These are phyloP conservation scores for Tuberolachnus salignus DNA, from an alignment of 2,888 invertebrate genomes.

Conservation along the genomic window DNA sequence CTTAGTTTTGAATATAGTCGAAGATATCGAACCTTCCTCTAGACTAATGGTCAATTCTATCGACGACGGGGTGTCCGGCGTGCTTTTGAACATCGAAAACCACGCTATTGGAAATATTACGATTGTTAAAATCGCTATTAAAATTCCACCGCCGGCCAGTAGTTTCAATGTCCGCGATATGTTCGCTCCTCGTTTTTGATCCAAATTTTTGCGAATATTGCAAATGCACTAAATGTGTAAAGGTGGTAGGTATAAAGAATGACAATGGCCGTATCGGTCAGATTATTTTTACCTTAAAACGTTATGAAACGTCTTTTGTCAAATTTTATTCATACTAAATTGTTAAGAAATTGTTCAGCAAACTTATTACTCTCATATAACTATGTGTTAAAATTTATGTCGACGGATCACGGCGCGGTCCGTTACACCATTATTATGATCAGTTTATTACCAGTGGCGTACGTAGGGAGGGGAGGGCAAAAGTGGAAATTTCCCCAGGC, in stretches of 20 bases:
- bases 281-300: neutral
- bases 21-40: conserved; percentile 73
- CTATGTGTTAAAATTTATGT: too few relatives aligned
- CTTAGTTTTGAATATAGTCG: conserved; percentile 88
- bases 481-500: too few relatives aligned
- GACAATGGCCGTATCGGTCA: neutral
- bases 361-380: too few relatives aligned
- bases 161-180: conserved; percentile 84
- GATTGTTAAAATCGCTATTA: conserved; percentile 86
- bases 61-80: conserved; percentile 83
- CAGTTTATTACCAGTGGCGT: too few relatives aligned
- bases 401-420: too few relatives aligned
- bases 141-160: conserved; percentile 83
- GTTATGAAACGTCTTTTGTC: too few relatives aligned
- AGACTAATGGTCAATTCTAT: conserved; percentile 82
- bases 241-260: too few relatives aligned
- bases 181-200: conserved; percentile 73
- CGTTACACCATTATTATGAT: too few relatives aligned
- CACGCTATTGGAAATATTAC: conserved; percentile 97
- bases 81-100: conserved; percentile 91
- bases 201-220: neutral
- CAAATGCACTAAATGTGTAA: conserved; percentile 7
- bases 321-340: too few relatives aligned
- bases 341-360: too few relatives aligned
- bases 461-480: too few relatives aligned